Evolutionary conservation across 2,888 invertebrate species (phyloP).

Genomic region (Megamerina dolium): DNA sequence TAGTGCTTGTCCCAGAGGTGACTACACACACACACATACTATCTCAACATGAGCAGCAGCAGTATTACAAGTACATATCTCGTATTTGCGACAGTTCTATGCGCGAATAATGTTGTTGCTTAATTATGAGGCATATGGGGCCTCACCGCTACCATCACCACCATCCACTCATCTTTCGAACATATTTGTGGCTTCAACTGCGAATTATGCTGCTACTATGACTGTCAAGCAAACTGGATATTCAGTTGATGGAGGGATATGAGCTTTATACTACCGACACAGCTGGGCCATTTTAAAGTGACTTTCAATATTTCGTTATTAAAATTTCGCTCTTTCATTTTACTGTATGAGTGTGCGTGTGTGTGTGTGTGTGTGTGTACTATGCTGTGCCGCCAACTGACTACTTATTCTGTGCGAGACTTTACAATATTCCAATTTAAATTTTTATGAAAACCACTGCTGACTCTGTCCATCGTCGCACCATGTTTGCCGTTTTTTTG

Average conservation of each 20-base stretch:
- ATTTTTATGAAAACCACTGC: constrained; percentile 18
- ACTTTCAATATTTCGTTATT: constrained; percentile 31
- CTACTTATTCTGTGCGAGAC: too few species aligned
- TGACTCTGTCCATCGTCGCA: too few species aligned
- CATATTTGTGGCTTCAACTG: constrained; percentile 6
- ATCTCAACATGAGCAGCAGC: too few species aligned
- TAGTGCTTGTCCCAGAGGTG: constrained; percentile 41
- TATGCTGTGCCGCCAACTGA: too few species aligned
- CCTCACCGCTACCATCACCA: neutral
- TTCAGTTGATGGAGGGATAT: too few species aligned
- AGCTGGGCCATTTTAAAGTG: constrained; percentile 34
- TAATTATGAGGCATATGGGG: neutral
- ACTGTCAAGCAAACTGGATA: too few species aligned
- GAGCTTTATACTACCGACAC: constrained; percentile 12
- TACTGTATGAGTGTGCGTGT: constrained; percentile 1
- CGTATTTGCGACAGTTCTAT: too few species aligned
- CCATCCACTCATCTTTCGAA: constrained; percentile 1
- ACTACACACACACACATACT: too few species aligned
- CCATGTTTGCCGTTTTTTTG: too few species aligned
- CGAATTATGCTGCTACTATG: too few species aligned
- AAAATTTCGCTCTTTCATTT: constrained; percentile 11
- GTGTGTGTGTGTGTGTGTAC: neutral
- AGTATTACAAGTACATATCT: too few species aligned
- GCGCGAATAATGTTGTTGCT: constrained; percentile 24
- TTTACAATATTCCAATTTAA: constrained; percentile 25